Base-by-base conservation (phyloP, 2,888 invertebrate species). In the Ceratothoa steindachneri region DNA sequence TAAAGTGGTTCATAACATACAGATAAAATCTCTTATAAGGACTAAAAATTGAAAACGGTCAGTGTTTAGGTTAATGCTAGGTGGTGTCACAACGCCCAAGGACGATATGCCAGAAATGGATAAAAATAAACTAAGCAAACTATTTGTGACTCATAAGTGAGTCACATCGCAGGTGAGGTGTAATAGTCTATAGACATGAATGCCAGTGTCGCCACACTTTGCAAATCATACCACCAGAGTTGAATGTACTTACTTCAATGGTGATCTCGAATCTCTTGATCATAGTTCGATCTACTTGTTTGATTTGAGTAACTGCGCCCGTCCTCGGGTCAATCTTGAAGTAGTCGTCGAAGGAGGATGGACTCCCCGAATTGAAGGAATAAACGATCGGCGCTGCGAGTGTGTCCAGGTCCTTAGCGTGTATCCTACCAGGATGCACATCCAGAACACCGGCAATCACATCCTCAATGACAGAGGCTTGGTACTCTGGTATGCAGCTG, bases 401-500 rank as follows among this genome's bases (percentile, higher is more conserved):
- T 0, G 93, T 93, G 83, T 95, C 95, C 89, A 93, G 90, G 84
- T 95, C 95, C 0, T 93, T 90, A 0, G 95, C 95, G 85, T 93
- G 92, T 77, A 95, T 93, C 83, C 93, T 91, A 83, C 93, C 93
- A 0, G 95, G 95, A 31, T 89, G 88, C 24, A 95, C 89, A 74
- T 91, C 90, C 27, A 95, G 87, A 28, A 93, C 90, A 0, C 94
- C 95, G 67, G 93, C 90, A 80, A 93, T 85, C 0, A 92, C 90
- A 0, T 94, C 93, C 81, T 92, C 91, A 75, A 90, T 90, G 27
- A 93, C 91, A 90, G 92, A 81, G 53, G 80, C 71, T 4, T 67
- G 51, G 72, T 79, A 80, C 27, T 68, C 74, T 2, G 80, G 77
- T 31, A 76, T 69, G 19, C 71, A 55, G 67, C 76, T 76, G 24